Conservation (phyloP, 2,113 vertebrate species). For the Reinhardtius hippoglossoides region DNA sequence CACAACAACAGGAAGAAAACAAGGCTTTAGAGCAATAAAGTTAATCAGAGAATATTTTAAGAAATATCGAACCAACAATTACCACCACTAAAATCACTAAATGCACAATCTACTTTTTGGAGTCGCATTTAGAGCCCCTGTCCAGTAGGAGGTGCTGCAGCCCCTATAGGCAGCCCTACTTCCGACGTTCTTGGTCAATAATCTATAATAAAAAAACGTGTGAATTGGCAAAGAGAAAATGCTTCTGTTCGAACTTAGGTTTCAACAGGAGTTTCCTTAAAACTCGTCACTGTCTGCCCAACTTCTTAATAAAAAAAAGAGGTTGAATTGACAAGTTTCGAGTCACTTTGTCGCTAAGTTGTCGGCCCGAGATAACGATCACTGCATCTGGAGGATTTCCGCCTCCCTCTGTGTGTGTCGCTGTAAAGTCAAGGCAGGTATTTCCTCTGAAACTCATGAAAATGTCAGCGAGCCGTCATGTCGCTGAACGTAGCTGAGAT, state of each 20-base stretch:
- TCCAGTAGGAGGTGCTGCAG: no score
- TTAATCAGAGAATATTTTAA: no score
- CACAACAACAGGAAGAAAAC: no score
- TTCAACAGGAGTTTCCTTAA: not conserved
- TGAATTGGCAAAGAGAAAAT: no score
- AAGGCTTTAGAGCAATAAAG: no score
- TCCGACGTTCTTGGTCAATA: no score
- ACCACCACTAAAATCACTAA: no score
- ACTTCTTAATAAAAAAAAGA: not conserved
- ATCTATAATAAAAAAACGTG: no score
- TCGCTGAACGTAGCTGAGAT: conserved; percentile 11
- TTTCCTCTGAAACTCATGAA: conserved; percentile 32
- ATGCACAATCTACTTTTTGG: no score
- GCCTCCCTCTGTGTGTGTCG: not conserved
- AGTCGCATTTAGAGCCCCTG: no score
- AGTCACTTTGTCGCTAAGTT: conserved; percentile 22
- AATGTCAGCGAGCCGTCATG: conserved; percentile 21
- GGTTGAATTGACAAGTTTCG: conserved; percentile 9
- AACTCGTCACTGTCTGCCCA: not conserved
- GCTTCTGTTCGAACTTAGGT: not conserved
- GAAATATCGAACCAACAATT: no score
- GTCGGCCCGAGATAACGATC: conserved; percentile 43
- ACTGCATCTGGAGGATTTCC: conserved; percentile 4
- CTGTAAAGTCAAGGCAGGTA: conserved; percentile 12
- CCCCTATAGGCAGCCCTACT: no score